Evolutionary conservation across 2,113 vertebrate genomes (phyloP).

Genomic region (Ophiodon elongatus): DNA sequence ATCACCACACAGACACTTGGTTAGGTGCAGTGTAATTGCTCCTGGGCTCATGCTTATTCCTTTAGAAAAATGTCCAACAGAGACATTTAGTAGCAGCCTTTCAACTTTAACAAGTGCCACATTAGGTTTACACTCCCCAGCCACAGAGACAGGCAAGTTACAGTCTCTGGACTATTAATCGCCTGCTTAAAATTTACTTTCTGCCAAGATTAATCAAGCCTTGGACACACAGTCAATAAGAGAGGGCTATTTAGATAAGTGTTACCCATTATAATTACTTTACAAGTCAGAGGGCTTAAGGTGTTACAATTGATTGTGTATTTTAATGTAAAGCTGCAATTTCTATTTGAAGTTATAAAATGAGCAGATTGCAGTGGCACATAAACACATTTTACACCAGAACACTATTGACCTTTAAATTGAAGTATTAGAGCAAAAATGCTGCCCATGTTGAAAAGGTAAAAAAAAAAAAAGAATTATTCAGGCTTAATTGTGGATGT

Average conservation of each 20-base stretch:
- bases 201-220: slow-evolving; percentile 68
- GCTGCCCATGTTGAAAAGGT: not conserved
- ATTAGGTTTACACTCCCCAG: slow-evolving; percentile 67
- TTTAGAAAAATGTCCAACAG: slow-evolving; percentile 61
- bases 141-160: slow-evolving; percentile 43
- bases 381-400: slow-evolving; percentile 8
- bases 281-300: slow-evolving; percentile 49
- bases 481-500: not conserved
- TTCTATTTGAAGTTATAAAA: slow-evolving; percentile 27
- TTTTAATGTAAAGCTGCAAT: slow-evolving; percentile 27
- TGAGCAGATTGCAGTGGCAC: not conserved
- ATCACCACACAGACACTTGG: slow-evolving; percentile 40
- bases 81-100: slow-evolving; percentile 65
- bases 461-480: not conserved
- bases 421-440: not conserved
- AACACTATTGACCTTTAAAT: slow-evolving; percentile 1
- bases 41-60: slow-evolving; percentile 53
- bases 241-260: slow-evolving; percentile 75
- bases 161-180: slow-evolving; percentile 67
- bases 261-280: slow-evolving; percentile 73
- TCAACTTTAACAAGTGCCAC: slow-evolving; percentile 70
- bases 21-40: slow-evolving; percentile 59
- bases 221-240: slow-evolving; percentile 60
- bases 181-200: slow-evolving; percentile 55
- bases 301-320: slow-evolving; percentile 55